Evolutionary conservation across 2,888 invertebrate genomes (phyloP).

Genomic region (Branchipolynoe longqiensis): DNA sequence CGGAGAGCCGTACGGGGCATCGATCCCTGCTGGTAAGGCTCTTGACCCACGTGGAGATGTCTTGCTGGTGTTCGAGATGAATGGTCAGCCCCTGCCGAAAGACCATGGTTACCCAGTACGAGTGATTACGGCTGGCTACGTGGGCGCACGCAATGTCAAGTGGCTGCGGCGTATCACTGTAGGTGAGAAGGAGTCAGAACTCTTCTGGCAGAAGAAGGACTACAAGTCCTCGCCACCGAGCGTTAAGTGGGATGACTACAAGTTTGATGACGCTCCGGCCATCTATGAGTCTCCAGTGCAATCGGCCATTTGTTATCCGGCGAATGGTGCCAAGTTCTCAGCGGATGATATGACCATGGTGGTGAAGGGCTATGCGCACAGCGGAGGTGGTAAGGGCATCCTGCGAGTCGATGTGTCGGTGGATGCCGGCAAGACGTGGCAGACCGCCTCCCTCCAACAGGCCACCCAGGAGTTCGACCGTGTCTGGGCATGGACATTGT

Average conservation of each 20-base stretch:
- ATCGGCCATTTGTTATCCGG: conserved; percentile 93
- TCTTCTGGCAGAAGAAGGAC: conserved; percentile 98
- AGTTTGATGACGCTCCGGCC: conserved; percentile 90
- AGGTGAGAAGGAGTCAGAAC: conserved; percentile 90
- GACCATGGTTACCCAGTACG: conserved; percentile 97
- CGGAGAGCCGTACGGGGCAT: conserved; percentile 91
- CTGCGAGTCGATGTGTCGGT: conserved; percentile 94
- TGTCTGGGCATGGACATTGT: conserved; percentile 94
- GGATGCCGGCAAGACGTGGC: conserved; percentile 93
- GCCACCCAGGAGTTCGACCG: conserved; percentile 72
- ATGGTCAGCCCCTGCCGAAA: conserved; percentile 89
- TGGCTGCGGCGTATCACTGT: conserved; percentile 93
- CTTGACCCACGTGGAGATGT: conserved; percentile 87
- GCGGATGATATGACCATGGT: conserved; percentile 72
- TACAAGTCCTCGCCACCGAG: conserved; percentile 86
- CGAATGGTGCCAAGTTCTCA: conserved; percentile 82
- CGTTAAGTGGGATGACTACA: conserved; percentile 92
- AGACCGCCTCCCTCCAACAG: conserved; percentile 84
- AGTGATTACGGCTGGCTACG: conserved; percentile 95
- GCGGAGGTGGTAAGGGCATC: conserved; percentile 94
- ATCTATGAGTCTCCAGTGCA: conserved; percentile 95
- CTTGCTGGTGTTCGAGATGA: conserved; percentile 96
- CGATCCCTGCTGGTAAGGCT: conserved; percentile 87
- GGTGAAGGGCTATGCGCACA: conserved; percentile 84
- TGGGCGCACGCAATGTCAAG: conserved; percentile 96